A percentile compares a stretch with the other conserved stretches of the same genome.
These are phyloP conservation scores for Arbacia lixula DNA, from an alignment of 53 echinoderm and acorn worm genomes.

Conservation along the genomic window DNA sequence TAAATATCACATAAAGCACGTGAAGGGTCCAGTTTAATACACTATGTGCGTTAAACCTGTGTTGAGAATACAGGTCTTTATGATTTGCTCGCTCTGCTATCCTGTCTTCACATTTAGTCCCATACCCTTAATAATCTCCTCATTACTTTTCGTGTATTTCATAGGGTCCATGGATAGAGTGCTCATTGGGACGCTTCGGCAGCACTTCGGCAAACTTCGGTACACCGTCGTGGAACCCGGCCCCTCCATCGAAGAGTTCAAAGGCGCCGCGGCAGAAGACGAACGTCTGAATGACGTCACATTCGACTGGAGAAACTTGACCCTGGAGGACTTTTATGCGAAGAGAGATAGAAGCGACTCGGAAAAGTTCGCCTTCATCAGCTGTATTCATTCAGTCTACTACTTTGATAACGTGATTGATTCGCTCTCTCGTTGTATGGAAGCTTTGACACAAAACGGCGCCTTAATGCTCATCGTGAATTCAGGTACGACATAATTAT, in stretches of 20 bases:
- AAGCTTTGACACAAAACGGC: not conserved
- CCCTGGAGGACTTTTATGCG: conserved; percentile 1
- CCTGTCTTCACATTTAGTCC: too few species aligned
- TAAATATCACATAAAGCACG: too few species aligned
- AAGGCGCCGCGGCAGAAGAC: not conserved
- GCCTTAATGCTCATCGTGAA: conserved; percentile 19
- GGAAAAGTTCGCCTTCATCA: conserved; percentile 29
- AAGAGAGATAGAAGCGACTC: not conserved
- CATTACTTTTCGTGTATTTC: too few species aligned
- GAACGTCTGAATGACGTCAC: not conserved
- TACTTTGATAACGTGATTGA: not conserved
- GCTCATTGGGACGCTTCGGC: conserved; percentile 12
- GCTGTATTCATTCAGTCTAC: conserved; percentile 27
- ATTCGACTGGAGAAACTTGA: conserved; percentile 21
- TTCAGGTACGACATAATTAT: conserved; percentile 16
- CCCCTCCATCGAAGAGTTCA: conserved; percentile 20
- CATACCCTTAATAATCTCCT: too few species aligned
- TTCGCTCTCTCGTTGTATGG: not conserved
- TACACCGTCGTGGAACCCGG: conserved; percentile 34
- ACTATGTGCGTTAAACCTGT: too few species aligned
- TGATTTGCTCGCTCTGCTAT: too few species aligned
- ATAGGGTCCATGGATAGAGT: conserved; percentile 26
- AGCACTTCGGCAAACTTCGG: conserved; percentile 30
- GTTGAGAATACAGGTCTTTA: too few species aligned
- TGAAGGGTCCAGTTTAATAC: too few species aligned